Base-by-base conservation (phyloP, 64 coral and sea anemone genomes). In the Acropora tenuis region DNA sequence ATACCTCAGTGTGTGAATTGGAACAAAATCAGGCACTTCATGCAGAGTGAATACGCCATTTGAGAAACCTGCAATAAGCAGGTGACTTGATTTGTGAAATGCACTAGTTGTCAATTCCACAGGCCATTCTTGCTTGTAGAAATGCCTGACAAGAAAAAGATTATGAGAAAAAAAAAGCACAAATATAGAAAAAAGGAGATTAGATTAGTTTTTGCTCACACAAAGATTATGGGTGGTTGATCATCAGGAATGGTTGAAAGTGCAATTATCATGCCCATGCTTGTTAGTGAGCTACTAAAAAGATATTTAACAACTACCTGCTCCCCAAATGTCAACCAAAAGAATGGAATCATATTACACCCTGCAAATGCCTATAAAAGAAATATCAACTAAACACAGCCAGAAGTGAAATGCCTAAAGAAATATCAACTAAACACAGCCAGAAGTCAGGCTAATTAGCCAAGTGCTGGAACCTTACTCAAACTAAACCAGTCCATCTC, bases 1-100 rank as follows among this genome's bases (percentile, higher is more conserved):
- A 67, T 91, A 99, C 97, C 97, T 99, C 44, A 99, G 80, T 10
- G 94, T 96, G 90, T 99, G 97, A 58, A 99, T 99, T 45, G 94
- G 86, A 84, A 94, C 93, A 79, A 96, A 99, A 55, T 99, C 97
- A 80, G 97, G 97, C 52, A 99, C 73, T 83, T 99, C 97, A 92
- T 99, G 94, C 18, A 99, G 78, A 16, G 88, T 82, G 83, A 99
- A 99, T 49, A 96, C 55, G 11, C 97, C 97, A 93, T 86, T 92
- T 13, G 92, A 88, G 74, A 99, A 99, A 55, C 97, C 97, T 80
- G 92, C 84, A 68, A 94, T 96, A 12, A 99, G 74, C 18, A 99
- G 66, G 44, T 93, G 91, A 41, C 50, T 89, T 19, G 83, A 50
- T 73, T 99, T 96, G 48, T 99, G 97, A 46, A 96, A 79, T 18